Percentiles rank a stretch among this genome's conserved stretches.
Conservation (phyloP, 2,888 invertebrate species). For the Eristalis intricaria region DNA sequence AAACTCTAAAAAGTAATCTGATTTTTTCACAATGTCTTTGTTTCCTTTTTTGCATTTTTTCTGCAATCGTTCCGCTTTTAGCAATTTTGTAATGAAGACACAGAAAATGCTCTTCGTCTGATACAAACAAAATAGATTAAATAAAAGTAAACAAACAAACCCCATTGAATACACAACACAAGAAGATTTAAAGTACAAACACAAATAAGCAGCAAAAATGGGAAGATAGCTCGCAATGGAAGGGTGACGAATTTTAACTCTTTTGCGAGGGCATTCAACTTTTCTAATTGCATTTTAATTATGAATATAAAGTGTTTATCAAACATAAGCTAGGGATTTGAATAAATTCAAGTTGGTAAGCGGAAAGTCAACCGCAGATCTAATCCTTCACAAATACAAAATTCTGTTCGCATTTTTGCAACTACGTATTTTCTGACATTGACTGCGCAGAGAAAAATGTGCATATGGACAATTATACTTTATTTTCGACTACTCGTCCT, state of each 20-base stretch:
- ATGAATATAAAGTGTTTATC: conserved; percentile 51
- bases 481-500: too few species aligned
- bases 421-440: too few species aligned
- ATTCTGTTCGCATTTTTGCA: background rate
- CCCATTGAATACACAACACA: conserved; percentile 25
- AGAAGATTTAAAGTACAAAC: conserved; percentile 19
- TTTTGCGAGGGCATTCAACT: conserved; percentile 44
- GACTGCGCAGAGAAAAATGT: too few species aligned
- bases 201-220: conserved; percentile 8
- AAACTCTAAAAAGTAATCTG: conserved; percentile 2
- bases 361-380: background rate
- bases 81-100: conserved; percentile 39
- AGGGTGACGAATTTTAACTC: conserved; percentile 29
- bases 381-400: background rate
- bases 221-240: background rate
- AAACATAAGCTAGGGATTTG: conserved; percentile 32
- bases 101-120: conserved; percentile 28
- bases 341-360: conserved; percentile 5
- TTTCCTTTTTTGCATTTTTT: background rate
- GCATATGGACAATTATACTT: too few species aligned
- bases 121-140: conserved; percentile 23
- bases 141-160: conserved; percentile 35
- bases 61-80: conserved; percentile 1
- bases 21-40: background rate
- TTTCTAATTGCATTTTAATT: conserved; percentile 56